Percentiles rank a stretch among this genome's conserved stretches.
Conservation (phyloP, 2,797 vertebrate species). For the Falco naumanni region DNA sequence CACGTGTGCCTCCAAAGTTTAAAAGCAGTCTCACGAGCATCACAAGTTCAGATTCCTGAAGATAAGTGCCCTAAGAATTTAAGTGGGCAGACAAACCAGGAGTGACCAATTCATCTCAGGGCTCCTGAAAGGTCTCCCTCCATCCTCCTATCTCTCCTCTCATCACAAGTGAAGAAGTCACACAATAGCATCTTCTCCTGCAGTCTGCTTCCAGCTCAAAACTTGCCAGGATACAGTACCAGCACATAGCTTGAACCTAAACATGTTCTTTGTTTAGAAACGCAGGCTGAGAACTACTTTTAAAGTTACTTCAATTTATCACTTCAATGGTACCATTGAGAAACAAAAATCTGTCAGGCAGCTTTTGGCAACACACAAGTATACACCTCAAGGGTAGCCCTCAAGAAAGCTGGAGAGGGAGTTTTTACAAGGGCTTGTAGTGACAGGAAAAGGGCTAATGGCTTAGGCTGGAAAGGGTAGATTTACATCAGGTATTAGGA, state of each 20-base stretch:
- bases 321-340: rapidly evolving
- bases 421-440: too few relatives aligned
- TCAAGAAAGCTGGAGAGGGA: too few relatives aligned
- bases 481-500: too few relatives aligned
- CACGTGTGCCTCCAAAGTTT: background rate
- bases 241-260: background rate
- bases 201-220: background rate
- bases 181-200: background rate
- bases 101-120: background rate
- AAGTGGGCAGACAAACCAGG: background rate
- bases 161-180: background rate
- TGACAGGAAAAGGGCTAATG: too few relatives aligned
- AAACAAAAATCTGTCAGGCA: background rate
- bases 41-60: background rate
- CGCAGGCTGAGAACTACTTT: too few relatives aligned
- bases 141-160: background rate
- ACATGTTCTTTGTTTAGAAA: background rate
- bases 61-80: background rate
- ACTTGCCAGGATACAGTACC: rapidly evolving
- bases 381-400: background rate
- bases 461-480: too few relatives aligned
- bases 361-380: background rate
- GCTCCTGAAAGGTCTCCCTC: background rate
- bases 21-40: background rate
- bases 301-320: background rate